Evolutionary conservation across 2,888 invertebrate genomes (phyloP), one percentile per base, ranked within the genome.

Genomic region (Kuschelorhynchus macadamiae): DNA sequence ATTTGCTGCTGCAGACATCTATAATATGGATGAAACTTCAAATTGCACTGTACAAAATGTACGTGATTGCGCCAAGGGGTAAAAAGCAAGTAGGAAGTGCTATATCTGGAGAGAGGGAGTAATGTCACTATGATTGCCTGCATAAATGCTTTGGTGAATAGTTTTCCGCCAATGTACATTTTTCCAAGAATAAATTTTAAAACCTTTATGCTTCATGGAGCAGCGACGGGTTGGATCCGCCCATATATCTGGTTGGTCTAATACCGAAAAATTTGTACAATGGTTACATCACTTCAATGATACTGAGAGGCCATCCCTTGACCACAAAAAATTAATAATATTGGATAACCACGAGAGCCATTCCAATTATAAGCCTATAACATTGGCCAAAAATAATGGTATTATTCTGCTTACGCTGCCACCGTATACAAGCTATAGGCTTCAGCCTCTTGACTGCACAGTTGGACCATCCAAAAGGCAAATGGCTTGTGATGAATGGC

Each of bases 11-110:
- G 59, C 17, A 56, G 49, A 71, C 44, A 75, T 77, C 33, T 77
- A 72, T 71, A 77, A 78, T 67, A 49, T 70, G 55, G 76, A 79
- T 49, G 76, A 77, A 60, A 77, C 74, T 18, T 76, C 75, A 21
- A 47, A 74, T 30, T 68, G 72, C 17, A 78, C 77, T 16, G 77
- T 78, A 18, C 76, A 77, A 30, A 65, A 56, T 21, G 74, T 77
- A 77, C 69, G 70, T 79, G 16, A 21, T 78, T 21, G 77, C 77
- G 56, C 66, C 73, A 18, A 73, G 74, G 71, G 75, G 75, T 14
- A 14, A 68, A 21, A 49, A 30, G 17, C 46, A 46, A 11, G 20
- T 18, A 8, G 46, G 20, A 20, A 46, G 9, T 20, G 30, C 73
- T 21, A 71, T 70, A 9, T 71, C 70, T 5, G 75, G 66, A 4